Percentiles rank a stretch among this genome's conserved stretches.
Conservation (phyloP, 2,797 vertebrate species). For the Pantherophis vulpinus region DNA sequence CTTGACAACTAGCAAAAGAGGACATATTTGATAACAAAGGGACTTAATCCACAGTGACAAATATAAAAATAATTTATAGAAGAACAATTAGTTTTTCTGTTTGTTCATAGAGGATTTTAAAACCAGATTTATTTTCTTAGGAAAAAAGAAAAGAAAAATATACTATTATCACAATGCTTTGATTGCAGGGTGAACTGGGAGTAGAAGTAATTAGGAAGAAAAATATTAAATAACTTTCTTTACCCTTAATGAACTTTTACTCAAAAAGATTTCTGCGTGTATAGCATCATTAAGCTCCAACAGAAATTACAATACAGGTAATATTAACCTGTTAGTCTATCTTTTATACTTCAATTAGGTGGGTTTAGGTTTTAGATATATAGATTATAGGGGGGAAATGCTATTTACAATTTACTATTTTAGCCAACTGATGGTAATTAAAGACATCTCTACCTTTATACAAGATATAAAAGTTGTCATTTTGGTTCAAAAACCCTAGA, state of each 20-base stretch:
- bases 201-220: not conserved
- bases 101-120: not conserved
- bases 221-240: not conserved
- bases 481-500: constrained; percentile 36
- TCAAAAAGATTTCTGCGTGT: not conserved
- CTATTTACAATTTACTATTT: not conserved
- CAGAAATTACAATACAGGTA: not conserved
- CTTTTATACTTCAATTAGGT: not conserved
- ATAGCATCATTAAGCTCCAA: not conserved
- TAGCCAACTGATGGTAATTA: not conserved
- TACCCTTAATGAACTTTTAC: not conserved
- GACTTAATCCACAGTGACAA: not conserved
- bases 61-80: not conserved
- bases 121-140: not conserved
- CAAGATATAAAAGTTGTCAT: constrained; percentile 2
- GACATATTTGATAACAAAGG: not conserved
- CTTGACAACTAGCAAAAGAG: not conserved
- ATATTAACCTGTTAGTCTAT: not conserved
- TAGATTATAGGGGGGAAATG: not conserved
- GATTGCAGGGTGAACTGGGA: not conserved
- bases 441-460: constrained; percentile 38
- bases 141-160: not conserved
- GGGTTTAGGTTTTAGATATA: not conserved
- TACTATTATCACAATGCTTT: not conserved
- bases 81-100: not conserved